A percentile compares a stretch with the other conserved stretches of the same genome.
Evolutionary conservation across 2,888 invertebrate species (phyloP).

Genomic region (Sepioteuthis lessoniana): DNA sequence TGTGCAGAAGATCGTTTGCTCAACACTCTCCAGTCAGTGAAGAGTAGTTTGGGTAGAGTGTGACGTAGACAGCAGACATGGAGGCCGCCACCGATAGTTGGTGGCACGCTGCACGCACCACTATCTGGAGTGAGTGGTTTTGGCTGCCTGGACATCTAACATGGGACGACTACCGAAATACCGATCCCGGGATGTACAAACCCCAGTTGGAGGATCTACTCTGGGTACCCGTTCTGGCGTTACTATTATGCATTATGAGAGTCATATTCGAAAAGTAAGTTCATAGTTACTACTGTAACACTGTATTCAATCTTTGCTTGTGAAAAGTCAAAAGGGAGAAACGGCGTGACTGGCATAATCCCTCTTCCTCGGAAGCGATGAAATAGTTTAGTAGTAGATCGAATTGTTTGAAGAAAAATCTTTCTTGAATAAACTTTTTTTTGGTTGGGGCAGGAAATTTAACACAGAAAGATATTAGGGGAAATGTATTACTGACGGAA

Average conservation of each 20-base stretch:
- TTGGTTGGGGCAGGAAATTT: too few relatives aligned
- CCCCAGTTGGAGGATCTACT: constrained; percentile 45
- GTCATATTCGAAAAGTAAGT: constrained; percentile 34
- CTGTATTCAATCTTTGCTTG: neutral
- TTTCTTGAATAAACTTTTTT: too few relatives aligned
- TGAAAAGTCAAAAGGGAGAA: too few relatives aligned
- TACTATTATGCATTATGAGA: neutral
- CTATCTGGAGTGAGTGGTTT: constrained; percentile 39
- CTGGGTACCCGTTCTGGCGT: neutral
- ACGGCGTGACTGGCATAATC: too few relatives aligned
- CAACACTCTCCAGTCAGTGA: neutral
- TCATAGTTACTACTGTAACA: too few relatives aligned
- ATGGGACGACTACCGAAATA: constrained; percentile 35
- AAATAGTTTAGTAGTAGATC: too few relatives aligned
- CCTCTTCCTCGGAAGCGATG: too few relatives aligned
- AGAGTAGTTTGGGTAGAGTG: neutral
- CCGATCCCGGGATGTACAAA: constrained; percentile 41
- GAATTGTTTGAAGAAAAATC: too few relatives aligned
- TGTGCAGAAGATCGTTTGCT: neutral
- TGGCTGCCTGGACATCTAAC: constrained; percentile 24
- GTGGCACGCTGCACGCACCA: constrained; percentile 1
- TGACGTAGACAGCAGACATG: constrained; percentile 41
- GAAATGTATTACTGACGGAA: too few relatives aligned
- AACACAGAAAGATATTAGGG: too few relatives aligned
- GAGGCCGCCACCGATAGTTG: neutral